Evolutionary conservation across 2,888 invertebrate species (phyloP).

Genomic region (Hirtodrosophila trivittata): DNA sequence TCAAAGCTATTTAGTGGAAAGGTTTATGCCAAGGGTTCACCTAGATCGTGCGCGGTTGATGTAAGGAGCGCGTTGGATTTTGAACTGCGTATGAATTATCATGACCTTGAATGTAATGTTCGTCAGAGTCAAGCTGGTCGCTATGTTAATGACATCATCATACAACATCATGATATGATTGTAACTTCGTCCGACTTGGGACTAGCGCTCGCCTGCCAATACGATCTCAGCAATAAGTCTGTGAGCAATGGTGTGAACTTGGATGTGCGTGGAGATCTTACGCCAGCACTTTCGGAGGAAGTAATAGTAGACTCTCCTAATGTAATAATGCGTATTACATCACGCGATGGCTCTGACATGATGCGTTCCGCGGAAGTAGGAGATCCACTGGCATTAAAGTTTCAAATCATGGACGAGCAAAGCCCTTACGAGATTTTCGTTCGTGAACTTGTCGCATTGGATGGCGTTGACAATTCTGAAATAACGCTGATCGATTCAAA

Average conservation of each 20-base stretch:
- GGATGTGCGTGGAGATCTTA: constrained; percentile 93
- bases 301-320: constrained; percentile 97
- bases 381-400: constrained; percentile 94
- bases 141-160: constrained; percentile 94
- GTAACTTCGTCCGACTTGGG: constrained; percentile 96
- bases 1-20: constrained; percentile 89
- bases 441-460: constrained; percentile 96
- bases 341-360: constrained; percentile 92
- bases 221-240: constrained; percentile 96
- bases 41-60: constrained; percentile 95
- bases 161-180: constrained; percentile 97
- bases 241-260: constrained; percentile 95
- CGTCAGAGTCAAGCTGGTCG: constrained; percentile 93
- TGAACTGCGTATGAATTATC: constrained; percentile 95
- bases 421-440: constrained; percentile 98
- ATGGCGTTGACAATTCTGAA: constrained; percentile 96
- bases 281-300: constrained; percentile 93
- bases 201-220: constrained; percentile 95
- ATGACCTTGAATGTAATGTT: constrained; percentile 96
- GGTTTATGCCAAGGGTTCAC: constrained; percentile 90
- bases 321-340: constrained; percentile 96
- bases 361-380: constrained; percentile 96
- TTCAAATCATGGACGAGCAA: constrained; percentile 95
- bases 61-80: constrained; percentile 95
- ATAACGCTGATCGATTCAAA: constrained; percentile 95